Evolutionary conservation across 2,113 vertebrate genomes (phyloP).

Genomic region (Antechinus flavipes): DNA sequence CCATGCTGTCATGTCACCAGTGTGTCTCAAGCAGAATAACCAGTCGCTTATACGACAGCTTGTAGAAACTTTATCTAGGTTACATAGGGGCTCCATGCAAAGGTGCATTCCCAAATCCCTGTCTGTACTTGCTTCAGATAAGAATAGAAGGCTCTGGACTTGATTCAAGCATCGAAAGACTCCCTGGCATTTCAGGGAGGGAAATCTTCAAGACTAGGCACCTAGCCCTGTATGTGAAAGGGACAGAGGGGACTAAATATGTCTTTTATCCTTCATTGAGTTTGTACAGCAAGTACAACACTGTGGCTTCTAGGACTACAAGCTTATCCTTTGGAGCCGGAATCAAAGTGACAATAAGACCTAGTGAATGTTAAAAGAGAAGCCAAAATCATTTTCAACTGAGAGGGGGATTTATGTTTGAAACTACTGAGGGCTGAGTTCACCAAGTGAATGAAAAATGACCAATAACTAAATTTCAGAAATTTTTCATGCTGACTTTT

Average conservation of each 20-base stretch:
- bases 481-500: not conserved
- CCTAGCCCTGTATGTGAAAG: not conserved
- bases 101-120: conserved; percentile 6
- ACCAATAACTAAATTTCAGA: conserved; percentile 4
- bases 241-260: not conserved
- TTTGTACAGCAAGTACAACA: conserved; percentile 50
- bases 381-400: conserved; percentile 16
- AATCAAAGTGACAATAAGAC: conserved; percentile 61
- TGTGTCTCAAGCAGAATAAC: not conserved
- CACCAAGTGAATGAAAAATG: not conserved
- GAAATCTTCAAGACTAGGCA: conserved; percentile 3
- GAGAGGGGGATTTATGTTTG: not conserved
- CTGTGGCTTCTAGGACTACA: conserved; percentile 23
- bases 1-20: not conserved
- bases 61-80: not conserved
- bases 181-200: conserved; percentile 37
- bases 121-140: conserved; percentile 24
- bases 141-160: conserved; percentile 19
- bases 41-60: conserved; percentile 7
- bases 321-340: conserved; percentile 70
- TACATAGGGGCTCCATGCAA: conserved; percentile 6
- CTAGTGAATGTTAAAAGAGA: conserved; percentile 60
- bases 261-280: not conserved
- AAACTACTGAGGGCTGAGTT: not conserved
- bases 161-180: conserved; percentile 41